Percentiles rank a stretch among this genome's conserved stretches.
Evolutionary conservation across 2,888 invertebrate genomes (phyloP).

Genomic region (Eupithecia insigniata): DNA sequence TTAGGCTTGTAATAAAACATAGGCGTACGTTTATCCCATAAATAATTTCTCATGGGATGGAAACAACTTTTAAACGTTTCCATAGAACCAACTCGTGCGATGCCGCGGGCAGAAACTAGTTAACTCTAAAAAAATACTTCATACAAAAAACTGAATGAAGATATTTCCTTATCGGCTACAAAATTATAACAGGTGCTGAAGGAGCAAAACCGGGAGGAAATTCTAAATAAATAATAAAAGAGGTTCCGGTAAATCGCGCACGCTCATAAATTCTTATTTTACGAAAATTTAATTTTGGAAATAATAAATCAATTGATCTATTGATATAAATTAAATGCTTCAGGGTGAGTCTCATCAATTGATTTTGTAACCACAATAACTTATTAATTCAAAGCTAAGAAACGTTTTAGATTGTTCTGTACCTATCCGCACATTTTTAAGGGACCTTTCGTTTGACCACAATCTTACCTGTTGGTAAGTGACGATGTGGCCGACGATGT

Average conservation of each 20-base stretch:
- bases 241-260: neutral
- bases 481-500: too few species aligned
- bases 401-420: neutral
- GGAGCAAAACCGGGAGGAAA: neutral
- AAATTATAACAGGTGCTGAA: neutral
- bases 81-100: too few species aligned
- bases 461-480: too few species aligned
- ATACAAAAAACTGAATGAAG: neutral
- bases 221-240: conserved; percentile 2
- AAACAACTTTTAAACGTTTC: too few species aligned
- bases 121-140: too few species aligned
- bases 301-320: neutral
- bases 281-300: neutral
- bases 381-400: neutral
- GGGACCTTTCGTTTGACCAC: neutral
- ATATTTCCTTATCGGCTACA: neutral
- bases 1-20: too few species aligned
- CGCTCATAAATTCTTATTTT: neutral
- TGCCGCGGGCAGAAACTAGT: too few species aligned
- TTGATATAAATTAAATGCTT: neutral
- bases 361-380: neutral
- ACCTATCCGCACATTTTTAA: too few species aligned
- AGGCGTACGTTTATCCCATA: too few species aligned
- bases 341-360: neutral
- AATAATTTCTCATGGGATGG: too few species aligned